Evolutionary conservation across 2,888 invertebrate genomes (phyloP), one percentile per base, ranked within the genome.

Genomic region (Lasioglossum vierecki): DNA sequence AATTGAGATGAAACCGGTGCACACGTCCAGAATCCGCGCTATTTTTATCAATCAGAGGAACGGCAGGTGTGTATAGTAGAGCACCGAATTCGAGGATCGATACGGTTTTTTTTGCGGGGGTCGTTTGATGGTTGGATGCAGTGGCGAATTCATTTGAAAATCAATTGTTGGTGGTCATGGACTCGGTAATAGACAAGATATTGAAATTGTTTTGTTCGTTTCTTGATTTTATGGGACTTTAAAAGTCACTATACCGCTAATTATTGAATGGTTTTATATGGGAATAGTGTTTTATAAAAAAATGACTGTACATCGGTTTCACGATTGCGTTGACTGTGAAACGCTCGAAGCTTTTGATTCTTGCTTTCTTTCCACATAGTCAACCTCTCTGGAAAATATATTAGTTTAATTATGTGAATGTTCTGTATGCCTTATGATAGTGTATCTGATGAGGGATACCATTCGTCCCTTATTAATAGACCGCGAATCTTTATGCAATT

Each of bases 131-230:
- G 30, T 63, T 30, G 63, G 30, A 8, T 15, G 30, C 63, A 18
- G 30, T 35, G 30, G 63, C 30, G 63, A 63, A 63, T 63, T 63
- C 30, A 63, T 63, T 63, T 35, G 63, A 35, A 63, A 63, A 63
- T 63, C 63, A 18, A 63, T 63, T 18, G 63, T 63, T 30, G 26
- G 63, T 18, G 30, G 30, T 18, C 35, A 63, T 63, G 18, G 30
- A 15, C n/a, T 63, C 18, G 63, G 63, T 63, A 30, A 63, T 63
- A 63, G 30, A 18, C 30, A 30, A 63, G 18, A 30, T 30, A 63
- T 63, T 15, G 63, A 30, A 63, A 63, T 63, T 30, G 63, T 63
- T 63, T 18, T 8, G 63, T 35, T 30, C 63, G 30, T 30, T 63
- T 63, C 63, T 35, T 63, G 30, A 63, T 63, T 63, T 63, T 3